These are phyloP conservation scores for Prochilodus magdalenae DNA, from an alignment of 2,113 vertebrate genomes.

Conservation along the genomic window DNA sequence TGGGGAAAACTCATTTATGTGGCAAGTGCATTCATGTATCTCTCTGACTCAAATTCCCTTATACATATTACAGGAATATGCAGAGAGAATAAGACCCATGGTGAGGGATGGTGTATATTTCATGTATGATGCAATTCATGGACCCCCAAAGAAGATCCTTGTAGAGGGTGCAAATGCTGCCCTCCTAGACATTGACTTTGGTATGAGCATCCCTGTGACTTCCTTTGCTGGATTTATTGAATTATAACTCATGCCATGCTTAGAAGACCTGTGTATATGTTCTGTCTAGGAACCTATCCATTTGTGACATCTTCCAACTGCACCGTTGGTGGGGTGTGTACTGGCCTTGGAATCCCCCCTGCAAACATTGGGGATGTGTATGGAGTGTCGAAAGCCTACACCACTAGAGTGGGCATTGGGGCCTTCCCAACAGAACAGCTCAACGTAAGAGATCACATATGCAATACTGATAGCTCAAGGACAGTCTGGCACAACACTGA, in stretches of 20 bases:
- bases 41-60: not conserved
- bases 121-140: slow-evolving; percentile 95
- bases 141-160: slow-evolving; percentile 91
- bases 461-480: too few species aligned
- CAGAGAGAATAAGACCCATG: slow-evolving; percentile 93
- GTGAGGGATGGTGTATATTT: slow-evolving; percentile 95
- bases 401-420: slow-evolving; percentile 94
- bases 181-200: slow-evolving; percentile 97
- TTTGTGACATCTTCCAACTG: slow-evolving; percentile 99
- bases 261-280: slow-evolving; percentile 1
- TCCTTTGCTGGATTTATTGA: not conserved
- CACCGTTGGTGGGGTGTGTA: slow-evolving; percentile 93
- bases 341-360: slow-evolving; percentile 92
- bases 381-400: slow-evolving; percentile 95
- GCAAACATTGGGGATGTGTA: slow-evolving; percentile 93
- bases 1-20: not conserved
- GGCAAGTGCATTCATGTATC: not conserved
- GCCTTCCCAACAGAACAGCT: slow-evolving; percentile 97
- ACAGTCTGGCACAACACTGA: not conserved
- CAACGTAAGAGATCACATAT: slow-evolving; percentile 81
- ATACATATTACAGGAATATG: slow-evolving; percentile 81
- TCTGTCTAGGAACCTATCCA: slow-evolving; percentile 90
- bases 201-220: slow-evolving; percentile 67
- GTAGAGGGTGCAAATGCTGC: slow-evolving; percentile 98
- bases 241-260: not conserved